phyloP scores from a whole-genome alignment of 1,140 invertebrate genomes.

The Odontomachus brunneus region DNA sequence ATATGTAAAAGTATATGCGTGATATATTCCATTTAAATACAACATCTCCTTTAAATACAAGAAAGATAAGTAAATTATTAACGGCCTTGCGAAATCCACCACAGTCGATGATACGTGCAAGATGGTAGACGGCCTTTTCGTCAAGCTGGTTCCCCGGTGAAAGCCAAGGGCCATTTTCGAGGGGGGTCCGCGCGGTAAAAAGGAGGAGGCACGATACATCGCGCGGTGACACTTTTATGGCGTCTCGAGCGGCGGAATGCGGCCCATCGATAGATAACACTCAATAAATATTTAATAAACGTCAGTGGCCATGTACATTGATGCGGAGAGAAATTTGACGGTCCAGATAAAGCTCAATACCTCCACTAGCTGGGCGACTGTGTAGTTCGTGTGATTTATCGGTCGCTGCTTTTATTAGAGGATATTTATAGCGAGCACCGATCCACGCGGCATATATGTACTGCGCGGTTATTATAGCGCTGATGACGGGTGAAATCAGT shows the following conservation, averaged over 20 bases:
- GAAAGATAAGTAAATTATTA: too few relatives aligned
- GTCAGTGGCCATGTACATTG: not conserved
- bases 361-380: not conserved
- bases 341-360: conserved; percentile 33
- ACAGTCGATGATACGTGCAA: not conserved
- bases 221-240: conserved; percentile 34
- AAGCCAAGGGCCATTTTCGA: not conserved
- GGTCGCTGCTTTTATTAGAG: conserved; percentile 2
- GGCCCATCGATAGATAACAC: conserved; percentile 28
- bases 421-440: not conserved
- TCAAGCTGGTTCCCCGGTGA: not conserved
- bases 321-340: conserved; percentile 17
- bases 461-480: not conserved
- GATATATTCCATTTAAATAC: too few relatives aligned
- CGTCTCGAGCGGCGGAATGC: conserved; percentile 16
- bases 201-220: conserved; percentile 2
- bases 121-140: not conserved
- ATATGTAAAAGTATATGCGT: too few relatives aligned
- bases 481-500: not conserved
- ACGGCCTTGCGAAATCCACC: too few relatives aligned
- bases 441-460: not conserved
- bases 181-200: not conserved
- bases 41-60: too few relatives aligned
- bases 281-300: conserved; percentile 52
- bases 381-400: conserved; percentile 20